These are phyloP conservation scores for Drosophila pallidifrons DNA, from an alignment of 1,140 invertebrate genomes.

Conservation along the genomic window DNA sequence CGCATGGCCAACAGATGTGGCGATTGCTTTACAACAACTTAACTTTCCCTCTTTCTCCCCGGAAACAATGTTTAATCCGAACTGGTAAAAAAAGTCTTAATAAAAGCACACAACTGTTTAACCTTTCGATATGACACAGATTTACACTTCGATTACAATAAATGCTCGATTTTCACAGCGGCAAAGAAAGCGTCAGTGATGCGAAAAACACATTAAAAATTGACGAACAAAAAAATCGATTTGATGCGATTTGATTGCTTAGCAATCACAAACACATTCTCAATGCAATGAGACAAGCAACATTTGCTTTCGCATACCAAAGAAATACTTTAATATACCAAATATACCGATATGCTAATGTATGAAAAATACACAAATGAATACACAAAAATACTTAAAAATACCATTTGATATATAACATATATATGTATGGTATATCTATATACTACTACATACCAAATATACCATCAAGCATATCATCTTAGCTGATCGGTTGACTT, in stretches of 20 bases:
- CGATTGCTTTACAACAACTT: conserved; percentile 52
- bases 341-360: no score
- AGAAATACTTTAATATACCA: no score
- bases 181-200: conserved; percentile 19
- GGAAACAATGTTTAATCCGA: conserved; percentile 58
- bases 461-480: no score
- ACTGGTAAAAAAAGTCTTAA: conserved; percentile 8
- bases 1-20: conserved; percentile 64
- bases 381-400: no score
- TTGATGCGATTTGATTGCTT: conserved; percentile 3
- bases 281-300: conserved; percentile 5
- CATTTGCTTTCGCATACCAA: neutral
- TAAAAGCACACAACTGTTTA: conserved; percentile 29
- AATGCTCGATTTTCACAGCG: conserved; percentile 16
- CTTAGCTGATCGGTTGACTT: no score
- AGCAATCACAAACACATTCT: conserved; percentile 12
- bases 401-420: no score
- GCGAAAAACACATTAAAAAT: conserved; percentile 21
- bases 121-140: conserved; percentile 37
- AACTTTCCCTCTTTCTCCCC: conserved; percentile 47
- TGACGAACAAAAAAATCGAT: conserved; percentile 22
- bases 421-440: no score
- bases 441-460: no score
- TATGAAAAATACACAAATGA: neutral
- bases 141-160: conserved; percentile 24